Evolutionary conservation across 2,797 vertebrate species (phyloP), one percentile per base, ranked within the genome.

Genomic region (Babyrousa celebensis): DNA sequence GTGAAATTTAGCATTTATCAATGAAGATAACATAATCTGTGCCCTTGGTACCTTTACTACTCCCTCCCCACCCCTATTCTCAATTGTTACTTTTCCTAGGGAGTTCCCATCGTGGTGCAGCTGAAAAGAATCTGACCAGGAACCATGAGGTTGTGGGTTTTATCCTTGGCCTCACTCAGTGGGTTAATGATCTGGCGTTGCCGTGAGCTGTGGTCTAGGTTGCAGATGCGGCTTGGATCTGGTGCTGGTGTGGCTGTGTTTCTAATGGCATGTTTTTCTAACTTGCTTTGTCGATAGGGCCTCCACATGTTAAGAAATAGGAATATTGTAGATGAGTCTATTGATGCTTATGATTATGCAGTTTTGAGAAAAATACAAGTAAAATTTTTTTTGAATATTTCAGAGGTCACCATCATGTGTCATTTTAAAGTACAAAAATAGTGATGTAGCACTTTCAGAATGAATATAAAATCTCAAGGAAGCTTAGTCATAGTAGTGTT

Each of bases 361-460:
- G 29, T 90, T 97, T 95, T 43, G 40, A 84, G 54, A 95, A 36
- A 77, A 40, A 67, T 84, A 82, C 23, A 77, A 87, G 23, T 87
- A 89, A 96, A 92, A 79, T 85, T 52, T 40, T 84, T 23, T 83
- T 89, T 72, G 21, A 89, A 52, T 86, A 71, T 83, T 78, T 68
- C 43, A 91, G 75, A 32, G 14, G 17, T 65, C 23, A n/a, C 40
- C 27, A 80, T 74, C 6, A 43, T 15, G 16, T 88, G 14, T 54
- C 63, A 79, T 75, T 80, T 68, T 84, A 36, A 94, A 78, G 8
- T 80, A 85, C 6, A 85, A 32, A 89, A 89, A 36, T 75, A 36
- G 36, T 36, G 21, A 63, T 23, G 21, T 54, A n/a, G 79, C 43
- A 85, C 71, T 95, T 97, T 58, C 11, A 94, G 48, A 89, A 80